Percentiles rank a stretch among this genome's conserved stretches.
phyloP scores from a whole-genome alignment of 2,888 invertebrate genomes.

The Cylindroiulus punctatus region DNA sequence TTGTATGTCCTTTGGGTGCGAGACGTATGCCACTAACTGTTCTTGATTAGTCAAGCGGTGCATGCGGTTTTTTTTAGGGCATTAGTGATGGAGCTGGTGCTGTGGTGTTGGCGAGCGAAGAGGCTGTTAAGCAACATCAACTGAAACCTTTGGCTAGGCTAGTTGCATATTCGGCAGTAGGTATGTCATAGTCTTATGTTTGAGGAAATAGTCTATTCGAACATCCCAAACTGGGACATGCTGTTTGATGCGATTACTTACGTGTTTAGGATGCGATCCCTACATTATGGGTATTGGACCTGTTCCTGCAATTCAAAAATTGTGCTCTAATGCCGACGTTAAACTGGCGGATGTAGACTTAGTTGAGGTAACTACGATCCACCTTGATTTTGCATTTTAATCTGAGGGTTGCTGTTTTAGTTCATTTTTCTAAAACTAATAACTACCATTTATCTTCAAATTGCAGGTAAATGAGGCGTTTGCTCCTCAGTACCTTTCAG shows the following conservation, averaged over 20 bases:
- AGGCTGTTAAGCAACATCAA: slow-evolving; percentile 80
- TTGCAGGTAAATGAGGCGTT: slow-evolving; percentile 97
- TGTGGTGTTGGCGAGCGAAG: slow-evolving; percentile 91
- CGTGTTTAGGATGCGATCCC: slow-evolving; percentile 79
- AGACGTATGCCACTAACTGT: no score
- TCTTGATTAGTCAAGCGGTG: neutral
- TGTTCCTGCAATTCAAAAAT: slow-evolving; percentile 88
- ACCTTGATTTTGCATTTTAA: neutral
- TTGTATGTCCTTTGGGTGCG: slow-evolving; percentile 51
- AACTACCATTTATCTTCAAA: no score
- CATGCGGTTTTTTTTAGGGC: slow-evolving; percentile 73
- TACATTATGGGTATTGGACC: slow-evolving; percentile 98
- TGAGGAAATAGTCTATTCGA: no score
- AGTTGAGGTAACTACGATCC: slow-evolving; percentile 79
- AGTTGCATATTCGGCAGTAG: slow-evolving; percentile 90
- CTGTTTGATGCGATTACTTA: no score
- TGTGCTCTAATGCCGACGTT: slow-evolving; percentile 82
- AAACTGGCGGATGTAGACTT: slow-evolving; percentile 88
- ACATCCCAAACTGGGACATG: no score
- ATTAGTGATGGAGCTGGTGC: slow-evolving; percentile 98
- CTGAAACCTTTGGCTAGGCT: slow-evolving; percentile 91
- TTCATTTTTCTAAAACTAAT: no score
- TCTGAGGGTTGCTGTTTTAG: neutral
- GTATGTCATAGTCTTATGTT: slow-evolving; percentile 66
- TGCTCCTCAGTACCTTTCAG: slow-evolving; percentile 87